Percentiles rank a stretch among this genome's conserved stretches.
Evolutionary conservation across 1,140 invertebrate genomes (phyloP).

Genomic region (Tetramorium simillimum): DNA sequence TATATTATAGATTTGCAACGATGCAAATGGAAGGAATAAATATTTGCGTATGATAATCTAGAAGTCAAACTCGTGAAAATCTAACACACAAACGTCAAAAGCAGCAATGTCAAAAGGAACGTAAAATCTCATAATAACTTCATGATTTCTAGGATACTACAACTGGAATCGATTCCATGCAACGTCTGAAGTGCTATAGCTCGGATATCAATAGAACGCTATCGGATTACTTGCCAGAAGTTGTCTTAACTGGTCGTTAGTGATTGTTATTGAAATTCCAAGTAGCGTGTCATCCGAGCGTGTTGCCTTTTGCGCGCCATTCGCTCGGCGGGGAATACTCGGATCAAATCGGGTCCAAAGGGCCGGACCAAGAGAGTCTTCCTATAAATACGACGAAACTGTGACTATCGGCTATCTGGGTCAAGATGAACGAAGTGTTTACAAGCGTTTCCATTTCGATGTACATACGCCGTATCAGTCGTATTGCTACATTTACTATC

Average conservation of each 20-base stretch:
- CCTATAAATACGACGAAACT: constrained; percentile 65
- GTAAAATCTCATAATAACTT: constrained; percentile 24
- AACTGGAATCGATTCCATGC: background rate
- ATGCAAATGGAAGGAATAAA: background rate
- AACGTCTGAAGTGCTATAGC: background rate
- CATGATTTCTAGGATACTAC: background rate
- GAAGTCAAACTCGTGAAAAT: background rate
- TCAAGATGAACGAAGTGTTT: constrained; percentile 60
- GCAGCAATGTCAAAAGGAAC: background rate
- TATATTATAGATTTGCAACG: background rate
- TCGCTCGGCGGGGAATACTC: background rate
- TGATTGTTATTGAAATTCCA: constrained; percentile 52
- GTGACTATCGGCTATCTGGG: constrained; percentile 52
- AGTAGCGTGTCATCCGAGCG: constrained; percentile 31
- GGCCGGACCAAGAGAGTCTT: constrained; percentile 22
- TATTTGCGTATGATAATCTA: background rate
- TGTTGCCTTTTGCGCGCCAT: background rate
- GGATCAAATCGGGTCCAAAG: constrained; percentile 14
- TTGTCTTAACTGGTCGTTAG: constrained; percentile 10
- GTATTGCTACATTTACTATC: constrained; percentile 57
- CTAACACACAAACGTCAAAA: background rate
- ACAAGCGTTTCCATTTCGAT: constrained; percentile 38
- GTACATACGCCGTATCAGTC: background rate
- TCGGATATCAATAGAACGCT: constrained; percentile 34
- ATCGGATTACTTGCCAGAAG: constrained; percentile 31